phyloP scores from a whole-genome alignment of 2,888 invertebrate species.

The Polylopha cassiicola region DNA sequence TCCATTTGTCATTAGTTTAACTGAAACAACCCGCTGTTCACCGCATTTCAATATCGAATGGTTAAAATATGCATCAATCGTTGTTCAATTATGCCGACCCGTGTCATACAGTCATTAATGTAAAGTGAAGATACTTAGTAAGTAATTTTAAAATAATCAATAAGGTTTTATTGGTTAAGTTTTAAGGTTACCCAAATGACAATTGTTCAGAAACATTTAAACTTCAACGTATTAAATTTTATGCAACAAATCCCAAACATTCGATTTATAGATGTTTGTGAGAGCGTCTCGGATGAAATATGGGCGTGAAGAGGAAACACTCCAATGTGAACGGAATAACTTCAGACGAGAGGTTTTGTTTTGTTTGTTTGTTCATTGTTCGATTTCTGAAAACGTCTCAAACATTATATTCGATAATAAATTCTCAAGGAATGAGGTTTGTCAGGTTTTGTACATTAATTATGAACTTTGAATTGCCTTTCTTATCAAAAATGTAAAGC shows the following conservation, averaged over 20 bases:
- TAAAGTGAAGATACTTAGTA: constrained; percentile 7
- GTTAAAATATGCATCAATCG: constrained; percentile 20
- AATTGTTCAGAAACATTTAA: no score
- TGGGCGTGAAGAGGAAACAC: constrained; percentile 15
- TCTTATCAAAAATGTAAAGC: no score
- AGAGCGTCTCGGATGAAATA: constrained; percentile 19
- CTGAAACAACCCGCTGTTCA: constrained; percentile 2
- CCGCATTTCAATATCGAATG: constrained; percentile 14
- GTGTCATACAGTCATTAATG: no score
- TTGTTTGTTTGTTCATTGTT: constrained; percentile 11
- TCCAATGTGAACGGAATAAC: constrained; percentile 20
- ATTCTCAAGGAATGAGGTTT: no score
- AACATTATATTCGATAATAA: neutral
- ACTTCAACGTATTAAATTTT: no score
- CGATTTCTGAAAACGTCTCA: neutral
- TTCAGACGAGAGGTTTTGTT: constrained; percentile 14
- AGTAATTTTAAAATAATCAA: constrained; percentile 13
- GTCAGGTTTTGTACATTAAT: no score
- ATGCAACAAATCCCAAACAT: neutral
- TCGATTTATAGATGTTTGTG: constrained; percentile 10
- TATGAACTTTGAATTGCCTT: no score
- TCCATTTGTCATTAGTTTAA: constrained; percentile 11
- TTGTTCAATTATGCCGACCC: constrained; percentile 18
- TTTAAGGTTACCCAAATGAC: no score
- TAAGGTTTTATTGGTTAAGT: no score